phyloP scores from a whole-genome alignment of 2,113 vertebrate genomes.

The Hemicordylus capensis region DNA sequence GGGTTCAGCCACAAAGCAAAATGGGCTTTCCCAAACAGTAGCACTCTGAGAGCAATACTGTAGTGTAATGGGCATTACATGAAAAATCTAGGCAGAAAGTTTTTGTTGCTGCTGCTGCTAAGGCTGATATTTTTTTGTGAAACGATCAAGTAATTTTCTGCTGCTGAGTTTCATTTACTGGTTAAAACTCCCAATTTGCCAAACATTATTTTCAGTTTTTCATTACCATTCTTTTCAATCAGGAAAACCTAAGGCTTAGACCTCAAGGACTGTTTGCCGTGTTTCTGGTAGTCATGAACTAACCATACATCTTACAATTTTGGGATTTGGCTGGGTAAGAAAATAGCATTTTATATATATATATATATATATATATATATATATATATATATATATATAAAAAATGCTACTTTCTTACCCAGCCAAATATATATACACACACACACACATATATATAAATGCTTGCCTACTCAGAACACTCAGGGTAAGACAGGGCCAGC shows the following conservation, averaged over 20 bases:
- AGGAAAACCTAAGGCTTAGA: neutral
- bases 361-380: no score
- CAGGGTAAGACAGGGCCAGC: no score
- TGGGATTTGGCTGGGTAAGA: no score
- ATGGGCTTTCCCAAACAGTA: slow-evolving; percentile 19
- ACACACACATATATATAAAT: no score
- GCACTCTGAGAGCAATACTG: neutral
- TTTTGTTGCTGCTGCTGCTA: neutral
- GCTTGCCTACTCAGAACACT: no score
- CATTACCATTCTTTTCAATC: neutral
- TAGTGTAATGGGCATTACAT: slow-evolving; percentile 11
- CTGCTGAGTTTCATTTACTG: neutral
- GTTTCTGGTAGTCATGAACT: neutral
- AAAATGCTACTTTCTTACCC: no score
- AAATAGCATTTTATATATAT: no score
- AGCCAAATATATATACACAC: no score
- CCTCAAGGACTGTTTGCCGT: neutral
- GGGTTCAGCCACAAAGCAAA: slow-evolving; percentile 48
- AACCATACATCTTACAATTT: neutral
- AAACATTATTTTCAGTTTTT: neutral
- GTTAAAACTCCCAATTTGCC: neutral
- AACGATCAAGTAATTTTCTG: neutral
- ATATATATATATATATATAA: no score
- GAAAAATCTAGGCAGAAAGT: neutral
- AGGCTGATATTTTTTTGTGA: neutral